phyloP scores from a whole-genome alignment of 1,140 invertebrate species.

The Cryptotermes secundus region DNA sequence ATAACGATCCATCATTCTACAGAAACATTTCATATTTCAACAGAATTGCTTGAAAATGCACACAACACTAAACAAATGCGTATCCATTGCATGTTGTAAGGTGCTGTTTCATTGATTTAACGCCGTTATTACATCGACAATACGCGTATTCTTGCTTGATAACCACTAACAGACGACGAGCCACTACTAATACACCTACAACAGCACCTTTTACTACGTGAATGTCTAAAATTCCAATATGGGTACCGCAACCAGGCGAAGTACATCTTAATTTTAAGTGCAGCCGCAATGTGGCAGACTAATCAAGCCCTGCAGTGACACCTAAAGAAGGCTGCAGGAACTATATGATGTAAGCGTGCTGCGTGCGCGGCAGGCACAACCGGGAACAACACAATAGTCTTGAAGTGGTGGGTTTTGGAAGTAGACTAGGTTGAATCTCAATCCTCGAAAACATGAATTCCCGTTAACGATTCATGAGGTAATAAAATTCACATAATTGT shows the following conservation, averaged over 20 bases:
- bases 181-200: not conserved
- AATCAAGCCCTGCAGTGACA: not conserved
- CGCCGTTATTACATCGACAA: not conserved
- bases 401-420: no score
- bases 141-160: not conserved
- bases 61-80: not conserved
- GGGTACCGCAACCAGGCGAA: not conserved
- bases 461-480: no score
- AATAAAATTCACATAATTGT: no score
- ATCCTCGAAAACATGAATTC: no score
- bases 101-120: not conserved
- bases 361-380: no score
- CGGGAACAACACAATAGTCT: no score
- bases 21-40: not conserved
- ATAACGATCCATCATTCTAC: slow-evolving; percentile 16
- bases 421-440: no score
- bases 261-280: slow-evolving; percentile 25
- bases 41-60: not conserved
- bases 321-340: not conserved
- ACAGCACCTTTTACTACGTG: not conserved
- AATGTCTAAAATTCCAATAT: slow-evolving; percentile 14
- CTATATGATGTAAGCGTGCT: no score
- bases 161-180: not conserved
- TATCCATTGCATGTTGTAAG: not conserved
- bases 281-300: not conserved